Conservation (phyloP, 37 sponge, comb jelly and placozoan genomes). For the Hormiphora californensis region DNA sequence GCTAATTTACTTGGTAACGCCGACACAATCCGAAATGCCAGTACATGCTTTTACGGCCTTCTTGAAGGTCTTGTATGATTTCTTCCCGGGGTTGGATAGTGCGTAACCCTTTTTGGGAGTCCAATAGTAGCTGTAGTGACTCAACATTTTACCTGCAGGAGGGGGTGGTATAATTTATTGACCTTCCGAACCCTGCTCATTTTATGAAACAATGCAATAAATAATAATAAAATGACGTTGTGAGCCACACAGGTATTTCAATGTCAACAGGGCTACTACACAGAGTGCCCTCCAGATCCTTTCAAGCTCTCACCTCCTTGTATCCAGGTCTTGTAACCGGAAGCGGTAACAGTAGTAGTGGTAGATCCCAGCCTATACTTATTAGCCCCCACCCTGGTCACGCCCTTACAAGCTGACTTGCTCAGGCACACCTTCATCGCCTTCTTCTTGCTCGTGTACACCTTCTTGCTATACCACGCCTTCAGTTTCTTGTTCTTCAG, state of each 20-base stretch:
- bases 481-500: slow-evolving; percentile 18
- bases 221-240: too few species aligned
- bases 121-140: neutral
- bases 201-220: too few species aligned
- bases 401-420: neutral
- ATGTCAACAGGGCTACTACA: too few species aligned
- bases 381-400: neutral
- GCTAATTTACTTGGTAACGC: too few species aligned
- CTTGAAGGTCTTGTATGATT: neutral
- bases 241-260: too few species aligned
- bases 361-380: neutral
- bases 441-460: slow-evolving; percentile 17
- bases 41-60: neutral
- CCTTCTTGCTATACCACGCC: neutral
- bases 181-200: too few species aligned
- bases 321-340: neutral
- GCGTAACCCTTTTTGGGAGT: neutral
- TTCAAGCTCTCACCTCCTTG: slow-evolving; percentile 7
- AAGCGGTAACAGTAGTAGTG: neutral
- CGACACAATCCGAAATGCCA: neutral
- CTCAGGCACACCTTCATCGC: neutral
- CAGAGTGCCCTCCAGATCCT: too few species aligned
- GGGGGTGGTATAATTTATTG: too few species aligned
- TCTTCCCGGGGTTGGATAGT: neutral
- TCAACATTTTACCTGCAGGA: slow-evolving; percentile 1